Evolutionary conservation across 2,888 invertebrate species (phyloP).

Genomic region (Nasonia oneida): DNA sequence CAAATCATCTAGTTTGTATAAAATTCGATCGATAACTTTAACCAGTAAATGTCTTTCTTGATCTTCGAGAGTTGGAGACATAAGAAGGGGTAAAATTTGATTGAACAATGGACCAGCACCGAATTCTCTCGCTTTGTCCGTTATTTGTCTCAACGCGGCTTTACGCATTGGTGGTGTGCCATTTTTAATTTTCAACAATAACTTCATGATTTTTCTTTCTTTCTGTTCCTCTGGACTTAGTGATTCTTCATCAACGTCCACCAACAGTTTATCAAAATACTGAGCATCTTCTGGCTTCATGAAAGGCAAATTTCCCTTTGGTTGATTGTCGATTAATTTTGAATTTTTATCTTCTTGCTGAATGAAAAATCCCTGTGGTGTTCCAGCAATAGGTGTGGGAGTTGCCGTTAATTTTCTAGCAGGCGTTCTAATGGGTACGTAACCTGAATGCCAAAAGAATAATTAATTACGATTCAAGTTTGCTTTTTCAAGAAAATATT

Average conservation of each 20-base stretch:
- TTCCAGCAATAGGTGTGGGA: slow-evolving; percentile 97
- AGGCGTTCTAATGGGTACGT: slow-evolving; percentile 97
- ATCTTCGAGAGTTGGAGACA: slow-evolving; percentile 99
- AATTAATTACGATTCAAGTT: not conserved
- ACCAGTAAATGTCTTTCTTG: slow-evolving; percentile 99
- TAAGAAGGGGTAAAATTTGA: slow-evolving; percentile 98
- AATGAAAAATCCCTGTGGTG: slow-evolving; percentile 96
- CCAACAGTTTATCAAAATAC: slow-evolving; percentile 98
- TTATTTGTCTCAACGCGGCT: slow-evolving; percentile 97
- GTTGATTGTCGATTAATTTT: slow-evolving; percentile 97
- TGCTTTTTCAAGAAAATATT: not conserved
- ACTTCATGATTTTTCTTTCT: slow-evolving; percentile 99
- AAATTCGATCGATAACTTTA: slow-evolving; percentile 98
- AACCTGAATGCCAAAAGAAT: slow-evolving; percentile 81
- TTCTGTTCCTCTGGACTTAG: slow-evolving; percentile 98
- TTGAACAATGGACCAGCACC: slow-evolving; percentile 99
- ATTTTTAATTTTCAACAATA: slow-evolving; percentile 98
- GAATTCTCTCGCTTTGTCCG: slow-evolving; percentile 98
- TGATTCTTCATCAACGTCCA: slow-evolving; percentile 98
- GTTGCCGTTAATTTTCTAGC: slow-evolving; percentile 98
- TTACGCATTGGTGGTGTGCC: slow-evolving; percentile 99
- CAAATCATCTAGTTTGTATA: slow-evolving; percentile 98
- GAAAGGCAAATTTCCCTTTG: slow-evolving; percentile 98
- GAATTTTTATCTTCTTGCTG: slow-evolving; percentile 93
- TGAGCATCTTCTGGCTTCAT: slow-evolving; percentile 99